Evolutionary conservation across 1,140 invertebrate genomes (phyloP).

Genomic region (Tetramorium alpestre): DNA sequence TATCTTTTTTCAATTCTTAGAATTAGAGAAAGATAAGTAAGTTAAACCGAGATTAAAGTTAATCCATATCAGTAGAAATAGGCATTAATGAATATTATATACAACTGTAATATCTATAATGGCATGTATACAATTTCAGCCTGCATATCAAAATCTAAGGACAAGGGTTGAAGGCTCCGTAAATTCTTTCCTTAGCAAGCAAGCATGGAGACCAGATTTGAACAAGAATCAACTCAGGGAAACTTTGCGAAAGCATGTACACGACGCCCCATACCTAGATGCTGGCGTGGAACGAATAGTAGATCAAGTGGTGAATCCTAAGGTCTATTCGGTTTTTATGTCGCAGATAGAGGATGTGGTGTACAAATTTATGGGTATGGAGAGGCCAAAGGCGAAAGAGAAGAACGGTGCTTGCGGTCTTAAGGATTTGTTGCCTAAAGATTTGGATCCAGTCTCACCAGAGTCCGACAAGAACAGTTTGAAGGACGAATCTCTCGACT

Average conservation of each 20-base stretch:
- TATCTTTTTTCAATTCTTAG: no score
- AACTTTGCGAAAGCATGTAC: slow-evolving; percentile 94
- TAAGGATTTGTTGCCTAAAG: slow-evolving; percentile 89
- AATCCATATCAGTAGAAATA: no score
- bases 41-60: no score
- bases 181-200: slow-evolving; percentile 91
- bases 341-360: slow-evolving; percentile 96
- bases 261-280: slow-evolving; percentile 88
- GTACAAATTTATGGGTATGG: slow-evolving; percentile 94
- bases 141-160: slow-evolving; percentile 96
- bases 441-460: slow-evolving; percentile 92
- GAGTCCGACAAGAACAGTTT: slow-evolving; percentile 89
- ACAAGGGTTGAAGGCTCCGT: slow-evolving; percentile 96
- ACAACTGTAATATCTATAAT: background rate
- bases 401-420: slow-evolving; percentile 83
- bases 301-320: slow-evolving; percentile 97
- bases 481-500: slow-evolving; percentile 81
- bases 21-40: no score
- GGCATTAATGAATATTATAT: background rate
- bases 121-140: slow-evolving; percentile 84
- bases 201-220: slow-evolving; percentile 94
- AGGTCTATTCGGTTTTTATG: slow-evolving; percentile 94
- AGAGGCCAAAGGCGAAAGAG: slow-evolving; percentile 86
- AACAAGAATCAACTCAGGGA: slow-evolving; percentile 97
- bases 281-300: slow-evolving; percentile 96